A percentile compares a stretch with the other conserved stretches of the same genome.
These are phyloP conservation scores for Oeneis ivallda DNA, from an alignment of 2,888 invertebrate species.

Conservation along the genomic window DNA sequence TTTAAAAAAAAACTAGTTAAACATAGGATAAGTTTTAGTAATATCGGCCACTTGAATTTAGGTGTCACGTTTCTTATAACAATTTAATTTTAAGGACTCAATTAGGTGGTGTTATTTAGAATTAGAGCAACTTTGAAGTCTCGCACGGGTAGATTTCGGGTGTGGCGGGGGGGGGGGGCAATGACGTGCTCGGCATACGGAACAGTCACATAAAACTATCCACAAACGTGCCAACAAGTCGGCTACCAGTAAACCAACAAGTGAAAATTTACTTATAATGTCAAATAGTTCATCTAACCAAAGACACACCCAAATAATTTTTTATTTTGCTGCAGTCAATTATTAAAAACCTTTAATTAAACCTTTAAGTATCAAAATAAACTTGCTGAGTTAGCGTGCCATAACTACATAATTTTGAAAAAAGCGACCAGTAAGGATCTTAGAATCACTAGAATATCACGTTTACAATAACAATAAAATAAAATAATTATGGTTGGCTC, in stretches of 20 bases:
- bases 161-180: slow-evolving; percentile 66
- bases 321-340: no score
- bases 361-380: no score
- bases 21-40: no score
- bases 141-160: slow-evolving; percentile 67
- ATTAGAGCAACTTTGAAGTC: slow-evolving; percentile 53
- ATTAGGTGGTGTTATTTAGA: slow-evolving; percentile 41
- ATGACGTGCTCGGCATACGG: slow-evolving; percentile 73
- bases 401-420: no score
- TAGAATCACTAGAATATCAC: no score
- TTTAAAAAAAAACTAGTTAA: no score
- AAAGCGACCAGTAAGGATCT: no score
- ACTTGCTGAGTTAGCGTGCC: no score
- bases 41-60: neutral
- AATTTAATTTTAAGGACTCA: slow-evolving; percentile 21
- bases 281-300: neutral
- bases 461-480: no score
- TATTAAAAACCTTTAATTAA: no score
- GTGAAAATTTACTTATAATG: neutral
- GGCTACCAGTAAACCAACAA: neutral
- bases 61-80: slow-evolving; percentile 4
- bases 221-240: neutral
- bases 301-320: no score
- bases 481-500: neutral
- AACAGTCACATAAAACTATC: slow-evolving; percentile 61